Base-by-base conservation (phyloP, 1,140 invertebrate genomes). In the Uloborus diversus region DNA sequence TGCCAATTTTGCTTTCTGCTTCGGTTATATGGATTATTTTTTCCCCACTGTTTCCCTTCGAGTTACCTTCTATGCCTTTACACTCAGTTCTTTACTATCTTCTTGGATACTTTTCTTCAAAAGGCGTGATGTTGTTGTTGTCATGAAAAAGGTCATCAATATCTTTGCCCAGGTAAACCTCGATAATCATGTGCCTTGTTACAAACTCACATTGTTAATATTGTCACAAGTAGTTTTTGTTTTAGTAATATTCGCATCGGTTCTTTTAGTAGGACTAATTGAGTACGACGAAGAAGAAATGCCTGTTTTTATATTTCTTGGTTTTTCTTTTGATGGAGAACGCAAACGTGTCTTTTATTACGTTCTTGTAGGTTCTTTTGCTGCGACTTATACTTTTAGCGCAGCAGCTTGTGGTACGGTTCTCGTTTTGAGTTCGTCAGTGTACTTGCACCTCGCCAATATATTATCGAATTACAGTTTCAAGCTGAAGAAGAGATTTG, bases 401-500 rank as follows among this genome's bases (percentile, higher is more conserved):
- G 17, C 14, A 2, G 37, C 25, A 7, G 62, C 33, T 13, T 73
- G 70, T 17, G 28, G 70, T 0, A 33, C 37, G 1, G 7, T 49
- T 7, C 2, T 59, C 4, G 27, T 73, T 11, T 33, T 62, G 27
- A 73, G 37, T 25, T 42, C 37, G 1, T 62, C 70, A 9, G 37
- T 30, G 2, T 73, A 73, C 13, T 32, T 32, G 3, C 37, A 73
- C 11, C 14, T 73, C 2, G 25, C 32, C 25, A 37, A 73, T 28
- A 30, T 57, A 1, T 17, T 73, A 14, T 27, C 1, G n/a, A 17
- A 27, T 25, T 73, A 62, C n/a, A 28, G 27, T 1, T n/a, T 4
- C 1, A 73, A 73, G 11, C 42, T 73, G 1, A 62, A 73, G 20
- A 49, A 25, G 17, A 20, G 69, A 3, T 73, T 73, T 17, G 53